A percentile compares a stretch with the other conserved stretches of the same genome.
phyloP scores from a whole-genome alignment of 2,797 vertebrate genomes.

The Bufotes viridis region DNA sequence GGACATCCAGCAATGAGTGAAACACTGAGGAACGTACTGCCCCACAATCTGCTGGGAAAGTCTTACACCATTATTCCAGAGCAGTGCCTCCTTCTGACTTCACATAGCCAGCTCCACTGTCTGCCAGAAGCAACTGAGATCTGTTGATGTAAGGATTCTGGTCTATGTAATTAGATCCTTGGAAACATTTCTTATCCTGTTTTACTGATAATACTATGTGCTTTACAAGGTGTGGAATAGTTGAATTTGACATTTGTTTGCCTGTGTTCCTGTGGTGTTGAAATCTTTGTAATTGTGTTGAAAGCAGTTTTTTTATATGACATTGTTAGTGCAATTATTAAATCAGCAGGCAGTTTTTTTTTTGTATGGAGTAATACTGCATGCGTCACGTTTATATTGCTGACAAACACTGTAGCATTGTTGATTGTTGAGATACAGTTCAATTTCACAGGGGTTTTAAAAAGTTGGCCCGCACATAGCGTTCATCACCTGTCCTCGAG shows the following conservation, averaged over 20 bases:
- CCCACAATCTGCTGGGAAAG: constrained; percentile 24
- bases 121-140: background rate
- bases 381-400: background rate
- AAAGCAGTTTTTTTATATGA: background rate
- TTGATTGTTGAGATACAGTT: background rate
- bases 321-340: background rate
- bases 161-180: constrained; percentile 6
- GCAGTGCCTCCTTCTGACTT: background rate
- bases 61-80: constrained; percentile 23
- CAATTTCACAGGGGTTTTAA: no score
- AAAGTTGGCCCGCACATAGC: no score
- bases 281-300: background rate
- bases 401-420: background rate
- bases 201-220: constrained; percentile 10
- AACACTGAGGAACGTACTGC: constrained; percentile 31
- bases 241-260: constrained; percentile 5
- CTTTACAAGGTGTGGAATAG: constrained; percentile 19
- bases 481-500: no score
- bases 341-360: background rate
- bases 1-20: constrained; percentile 47
- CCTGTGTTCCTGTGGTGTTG: background rate
- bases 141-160: constrained; percentile 17
- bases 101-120: background rate
- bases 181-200: background rate
- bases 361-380: background rate